These are phyloP conservation scores for Drosophila malerkotliana DNA, from an alignment of 1,140 invertebrate species.

Conservation along the genomic window DNA sequence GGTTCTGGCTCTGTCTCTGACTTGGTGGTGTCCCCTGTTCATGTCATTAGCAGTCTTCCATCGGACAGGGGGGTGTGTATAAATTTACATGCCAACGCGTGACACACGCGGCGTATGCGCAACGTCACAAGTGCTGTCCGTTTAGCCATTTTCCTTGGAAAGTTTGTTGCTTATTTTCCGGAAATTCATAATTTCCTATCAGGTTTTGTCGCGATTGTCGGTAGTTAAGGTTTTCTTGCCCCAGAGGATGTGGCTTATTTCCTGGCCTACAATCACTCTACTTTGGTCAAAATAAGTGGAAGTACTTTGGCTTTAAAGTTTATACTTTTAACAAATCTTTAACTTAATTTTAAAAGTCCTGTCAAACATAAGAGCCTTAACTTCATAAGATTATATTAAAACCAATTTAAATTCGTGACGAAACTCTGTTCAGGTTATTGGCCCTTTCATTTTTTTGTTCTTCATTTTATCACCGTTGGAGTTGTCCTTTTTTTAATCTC, in stretches of 20 bases:
- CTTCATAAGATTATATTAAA: background rate
- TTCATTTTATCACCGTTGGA: background rate
- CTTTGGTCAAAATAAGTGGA: background rate
- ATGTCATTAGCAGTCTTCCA: slow-evolving; percentile 51
- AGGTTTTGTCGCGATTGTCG: background rate
- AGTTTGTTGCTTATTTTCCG: background rate
- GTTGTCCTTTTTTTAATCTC: slow-evolving; percentile 3
- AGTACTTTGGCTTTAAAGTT: no score
- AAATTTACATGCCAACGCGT: slow-evolving; percentile 55
- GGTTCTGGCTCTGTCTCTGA: slow-evolving; percentile 13
- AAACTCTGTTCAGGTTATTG: background rate
- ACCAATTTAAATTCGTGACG: background rate
- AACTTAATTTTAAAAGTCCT: no score
- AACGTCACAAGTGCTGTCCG: slow-evolving; percentile 16
- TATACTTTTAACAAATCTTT: no score
- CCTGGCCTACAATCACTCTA: background rate
- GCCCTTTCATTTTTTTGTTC: background rate
- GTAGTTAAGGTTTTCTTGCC: background rate
- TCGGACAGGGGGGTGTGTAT: background rate
- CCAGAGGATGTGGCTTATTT: background rate
- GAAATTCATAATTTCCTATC: slow-evolving; percentile 2
- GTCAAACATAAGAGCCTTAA: background rate
- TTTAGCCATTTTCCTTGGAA: slow-evolving; percentile 7
- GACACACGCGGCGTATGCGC: slow-evolving; percentile 63
- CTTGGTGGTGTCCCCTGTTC: slow-evolving; percentile 39